Base-by-base conservation (phyloP, 2,797 vertebrate genomes). In the Xenops minutus region DNA sequence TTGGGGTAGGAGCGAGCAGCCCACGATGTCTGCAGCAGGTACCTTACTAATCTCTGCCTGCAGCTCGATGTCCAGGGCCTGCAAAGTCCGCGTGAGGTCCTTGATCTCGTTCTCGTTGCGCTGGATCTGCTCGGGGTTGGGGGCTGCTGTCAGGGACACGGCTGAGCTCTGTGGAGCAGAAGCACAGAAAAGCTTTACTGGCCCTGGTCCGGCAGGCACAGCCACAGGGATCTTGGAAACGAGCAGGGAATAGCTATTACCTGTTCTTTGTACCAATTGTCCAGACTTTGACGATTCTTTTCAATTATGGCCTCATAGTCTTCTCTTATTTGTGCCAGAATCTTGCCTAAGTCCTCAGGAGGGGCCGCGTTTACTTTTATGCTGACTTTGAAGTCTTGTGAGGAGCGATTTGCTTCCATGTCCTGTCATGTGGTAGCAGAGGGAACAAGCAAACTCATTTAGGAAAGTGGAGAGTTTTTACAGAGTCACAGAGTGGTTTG, bases 11-110 rank as follows among this genome's bases (percentile, higher is more conserved):
- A 51, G 52, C 30, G 75, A 68, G 32, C 27, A 29, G 66, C n/a
- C 56, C 39, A 39, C 54, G 61, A 10, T 59, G 43, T 46, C 76
- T 82, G 17, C 23, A 34, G 10, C 14, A 54, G 75, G n/a, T 77
- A 99, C 99, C 98, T 98, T 99, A 96, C 98, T 99, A 89, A 98
- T 97, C 88, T 99, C 99, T 20, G 99, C 98, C 97, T 99, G 99
- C 76, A 99, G 97, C 93, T 99, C 99, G 7, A 99, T 99, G 97
- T 99, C 99, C 97, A 99, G 98, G 71, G 98, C 97, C 95, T 99
- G 99, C 68, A 99, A 84, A 5, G 98, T 99, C 32, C 99, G 98
- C 43, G 98, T 98, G n/a, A 99, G 97, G 66, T 99, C 99, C 43
- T 79, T 97, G 95, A 99, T 97, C 97, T 99, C 98, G 10, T 98